Evolutionary conservation across 92 coral and sea anemone species (phyloP).

Genomic region (Phymanthus crucifer): DNA sequence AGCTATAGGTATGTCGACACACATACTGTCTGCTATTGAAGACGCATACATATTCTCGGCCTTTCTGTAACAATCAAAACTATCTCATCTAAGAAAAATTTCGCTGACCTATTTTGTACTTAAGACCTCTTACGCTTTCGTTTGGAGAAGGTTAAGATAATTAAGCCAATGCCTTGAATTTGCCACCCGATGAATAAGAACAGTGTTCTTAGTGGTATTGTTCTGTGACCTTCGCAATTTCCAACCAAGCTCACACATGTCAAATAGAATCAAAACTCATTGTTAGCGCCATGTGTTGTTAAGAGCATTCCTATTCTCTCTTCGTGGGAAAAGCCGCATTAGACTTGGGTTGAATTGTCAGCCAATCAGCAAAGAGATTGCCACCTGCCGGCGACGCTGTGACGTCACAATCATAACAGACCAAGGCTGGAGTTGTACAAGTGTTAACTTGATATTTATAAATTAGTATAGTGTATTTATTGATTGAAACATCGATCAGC

Average conservation of each 20-base stretch:
- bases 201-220: conserved; percentile 23
- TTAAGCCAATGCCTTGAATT: not conserved
- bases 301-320: conserved; percentile 51
- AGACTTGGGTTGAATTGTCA: conserved; percentile 38
- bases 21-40: not conserved
- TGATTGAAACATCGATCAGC: conserved; percentile 6
- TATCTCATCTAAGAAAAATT: not conserved
- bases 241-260: conserved; percentile 65
- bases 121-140: not conserved
- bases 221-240: conserved; percentile 16
- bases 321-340: conserved; percentile 76
- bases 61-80: not conserved
- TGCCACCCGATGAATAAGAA: conserved; percentile 22
- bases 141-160: not conserved
- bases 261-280: conserved; percentile 26
- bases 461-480: not conserved
- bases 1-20: not conserved
- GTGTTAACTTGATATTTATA: not conserved
- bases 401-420: conserved; percentile 16
- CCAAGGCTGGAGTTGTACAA: not conserved
- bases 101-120: not conserved
- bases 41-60: too few relatives aligned
- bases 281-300: conserved; percentile 76
- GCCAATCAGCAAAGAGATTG: conserved; percentile 46
- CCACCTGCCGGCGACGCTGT: conserved; percentile 52